phyloP scores from a whole-genome alignment of 2,888 invertebrate genomes.

The Agriotes lineatus region DNA sequence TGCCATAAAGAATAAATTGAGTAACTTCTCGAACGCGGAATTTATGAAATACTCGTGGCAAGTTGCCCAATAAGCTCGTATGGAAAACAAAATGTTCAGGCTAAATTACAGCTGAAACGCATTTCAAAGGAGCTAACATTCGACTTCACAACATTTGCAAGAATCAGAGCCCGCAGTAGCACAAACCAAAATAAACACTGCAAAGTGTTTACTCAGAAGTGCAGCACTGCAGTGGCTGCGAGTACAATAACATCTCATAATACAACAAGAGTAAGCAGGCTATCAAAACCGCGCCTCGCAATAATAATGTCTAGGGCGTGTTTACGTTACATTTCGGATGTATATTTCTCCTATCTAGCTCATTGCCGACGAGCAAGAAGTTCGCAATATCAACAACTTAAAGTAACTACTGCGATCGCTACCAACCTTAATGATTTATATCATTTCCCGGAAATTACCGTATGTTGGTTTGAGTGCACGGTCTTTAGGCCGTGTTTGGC shows the following conservation, averaged over 20 bases:
- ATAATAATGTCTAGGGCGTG: slow-evolving; percentile 21
- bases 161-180: not conserved
- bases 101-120: not conserved
- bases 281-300: slow-evolving; percentile 7
- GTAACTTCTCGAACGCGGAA: too few relatives aligned
- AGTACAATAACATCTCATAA: not conserved
- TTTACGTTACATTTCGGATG: slow-evolving; percentile 15
- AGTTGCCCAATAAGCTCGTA: too few relatives aligned
- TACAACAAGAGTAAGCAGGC: not conserved
- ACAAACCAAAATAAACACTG: slow-evolving; percentile 5
- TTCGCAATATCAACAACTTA: slow-evolving; percentile 21
- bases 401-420: slow-evolving; percentile 18
- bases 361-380: slow-evolving; percentile 12
- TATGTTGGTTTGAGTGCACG: slow-evolving; percentile 3
- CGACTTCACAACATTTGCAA: not conserved
- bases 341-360: slow-evolving; percentile 21
- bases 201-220: not conserved
- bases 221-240: not conserved
- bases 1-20: too few relatives aligned
- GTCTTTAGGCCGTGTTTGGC: not conserved
- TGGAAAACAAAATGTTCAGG: too few relatives aligned
- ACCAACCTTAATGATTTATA: slow-evolving; percentile 24
- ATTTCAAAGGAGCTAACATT: not conserved
- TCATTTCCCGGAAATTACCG: slow-evolving; percentile 17
- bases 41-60: too few relatives aligned